phyloP scores from a whole-genome alignment of 1,140 invertebrate genomes.

The Brachionus manjavacas region DNA sequence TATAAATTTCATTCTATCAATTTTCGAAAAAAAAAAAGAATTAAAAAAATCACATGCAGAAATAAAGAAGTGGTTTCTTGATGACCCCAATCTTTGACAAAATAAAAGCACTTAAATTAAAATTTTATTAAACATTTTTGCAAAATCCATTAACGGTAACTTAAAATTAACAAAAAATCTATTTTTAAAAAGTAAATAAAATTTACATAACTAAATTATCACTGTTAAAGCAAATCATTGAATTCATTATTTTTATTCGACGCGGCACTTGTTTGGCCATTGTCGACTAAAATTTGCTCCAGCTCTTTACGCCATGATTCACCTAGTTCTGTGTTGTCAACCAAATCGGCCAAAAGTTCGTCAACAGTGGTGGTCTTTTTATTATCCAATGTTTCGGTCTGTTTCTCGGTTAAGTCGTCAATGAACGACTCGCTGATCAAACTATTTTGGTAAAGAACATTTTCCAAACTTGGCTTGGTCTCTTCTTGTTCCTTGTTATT shows the following conservation, averaged over 20 bases:
- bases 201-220: slow-evolving; percentile 8
- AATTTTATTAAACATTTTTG: not conserved
- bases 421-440: slow-evolving; percentile 23
- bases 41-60: not conserved
- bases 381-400: not conserved
- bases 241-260: not conserved
- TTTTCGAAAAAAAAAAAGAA: not conserved
- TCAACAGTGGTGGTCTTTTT: not conserved
- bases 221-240: slow-evolving; percentile 35
- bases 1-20: slow-evolving; percentile 36
- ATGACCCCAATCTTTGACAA: not conserved
- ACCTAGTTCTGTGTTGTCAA: slow-evolving; percentile 3
- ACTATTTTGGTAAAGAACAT: slow-evolving; percentile 1
- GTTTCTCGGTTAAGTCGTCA: not conserved
- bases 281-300: slow-evolving; percentile 23
- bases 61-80: not conserved
- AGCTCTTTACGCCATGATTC: slow-evolving; percentile 15
- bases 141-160: slow-evolving; percentile 13
- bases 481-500: not conserved
- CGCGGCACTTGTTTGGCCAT: not conserved
- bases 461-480: not conserved
- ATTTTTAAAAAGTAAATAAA: not conserved
- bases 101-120: not conserved
- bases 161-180: slow-evolving; percentile 18
- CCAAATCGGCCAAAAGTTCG: not conserved